phyloP scores from a whole-genome alignment of 2,113 vertebrate genomes.

The Vireo altiloquus region DNA sequence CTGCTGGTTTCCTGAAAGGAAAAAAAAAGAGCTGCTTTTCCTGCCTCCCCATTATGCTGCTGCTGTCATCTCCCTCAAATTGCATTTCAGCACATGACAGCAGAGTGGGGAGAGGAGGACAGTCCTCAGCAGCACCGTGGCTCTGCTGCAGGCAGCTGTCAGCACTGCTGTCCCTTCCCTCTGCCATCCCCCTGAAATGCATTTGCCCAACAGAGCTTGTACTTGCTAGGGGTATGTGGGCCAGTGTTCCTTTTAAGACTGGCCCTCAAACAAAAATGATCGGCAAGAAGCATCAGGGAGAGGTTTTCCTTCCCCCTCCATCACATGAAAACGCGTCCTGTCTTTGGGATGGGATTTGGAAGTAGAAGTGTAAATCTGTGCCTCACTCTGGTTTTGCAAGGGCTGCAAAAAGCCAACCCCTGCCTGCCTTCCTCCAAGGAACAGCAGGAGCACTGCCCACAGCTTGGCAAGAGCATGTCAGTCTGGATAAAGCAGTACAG shows the following conservation, averaged over 20 bases:
- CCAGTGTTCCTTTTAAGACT: background rate
- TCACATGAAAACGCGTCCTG: fast-evolving
- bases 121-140: background rate
- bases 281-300: background rate
- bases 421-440: background rate
- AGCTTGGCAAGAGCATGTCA: background rate
- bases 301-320: background rate
- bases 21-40: background rate
- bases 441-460: background rate
- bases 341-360: background rate
- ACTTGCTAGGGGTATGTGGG: fast-evolving
- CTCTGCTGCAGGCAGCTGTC: conserved; percentile 4
- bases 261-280: background rate
- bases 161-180: background rate
- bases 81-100: background rate
- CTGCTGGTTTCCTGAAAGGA: background rate
- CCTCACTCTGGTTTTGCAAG: background rate
- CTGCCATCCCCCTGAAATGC: background rate
- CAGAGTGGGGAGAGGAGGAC: background rate
- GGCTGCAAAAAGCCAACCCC: background rate
- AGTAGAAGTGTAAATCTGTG: background rate
- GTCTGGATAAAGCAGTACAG: background rate
- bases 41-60: background rate
- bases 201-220: background rate
- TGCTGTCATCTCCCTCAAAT: background rate